These are phyloP conservation scores for Crax fasciolata DNA, from an alignment of 2,797 vertebrate species.

Conservation along the genomic window DNA sequence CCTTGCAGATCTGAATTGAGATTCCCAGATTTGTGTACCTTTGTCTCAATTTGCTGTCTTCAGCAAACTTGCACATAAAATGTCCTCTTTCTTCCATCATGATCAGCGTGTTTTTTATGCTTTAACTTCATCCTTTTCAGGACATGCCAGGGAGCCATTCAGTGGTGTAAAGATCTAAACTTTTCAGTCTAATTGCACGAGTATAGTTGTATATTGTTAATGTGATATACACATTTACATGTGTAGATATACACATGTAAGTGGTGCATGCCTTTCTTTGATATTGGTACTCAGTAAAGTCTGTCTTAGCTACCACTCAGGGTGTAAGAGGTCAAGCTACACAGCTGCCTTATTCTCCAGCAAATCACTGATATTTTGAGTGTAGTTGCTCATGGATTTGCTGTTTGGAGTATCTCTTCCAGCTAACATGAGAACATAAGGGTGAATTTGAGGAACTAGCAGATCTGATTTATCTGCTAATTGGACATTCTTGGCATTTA, in stretches of 20 bases:
- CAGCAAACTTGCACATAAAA: background rate
- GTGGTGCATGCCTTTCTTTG: background rate
- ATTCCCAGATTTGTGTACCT: background rate
- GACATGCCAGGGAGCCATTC: background rate
- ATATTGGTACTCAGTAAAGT: background rate
- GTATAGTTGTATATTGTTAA: background rate
- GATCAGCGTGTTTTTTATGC: background rate
- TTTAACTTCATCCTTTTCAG: background rate
- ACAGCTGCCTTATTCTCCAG: background rate
- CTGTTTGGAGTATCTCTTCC: background rate
- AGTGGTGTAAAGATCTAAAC: background rate
- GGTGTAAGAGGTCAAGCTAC: background rate
- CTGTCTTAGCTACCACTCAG: background rate
- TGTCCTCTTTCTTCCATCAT: background rate
- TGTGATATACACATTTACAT: background rate
- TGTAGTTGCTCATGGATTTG: background rate
- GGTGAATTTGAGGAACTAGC: background rate
- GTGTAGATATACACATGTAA: background rate
- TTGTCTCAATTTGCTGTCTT: background rate
- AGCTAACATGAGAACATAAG: background rate
- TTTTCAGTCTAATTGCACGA: background rate
- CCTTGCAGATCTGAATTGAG: background rate
- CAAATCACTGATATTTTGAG: background rate
- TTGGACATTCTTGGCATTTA: background rate
- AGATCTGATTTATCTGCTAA: background rate